These are phyloP conservation scores for Dioctria linearis DNA, from an alignment of 2,888 invertebrate species.

Conservation along the genomic window DNA sequence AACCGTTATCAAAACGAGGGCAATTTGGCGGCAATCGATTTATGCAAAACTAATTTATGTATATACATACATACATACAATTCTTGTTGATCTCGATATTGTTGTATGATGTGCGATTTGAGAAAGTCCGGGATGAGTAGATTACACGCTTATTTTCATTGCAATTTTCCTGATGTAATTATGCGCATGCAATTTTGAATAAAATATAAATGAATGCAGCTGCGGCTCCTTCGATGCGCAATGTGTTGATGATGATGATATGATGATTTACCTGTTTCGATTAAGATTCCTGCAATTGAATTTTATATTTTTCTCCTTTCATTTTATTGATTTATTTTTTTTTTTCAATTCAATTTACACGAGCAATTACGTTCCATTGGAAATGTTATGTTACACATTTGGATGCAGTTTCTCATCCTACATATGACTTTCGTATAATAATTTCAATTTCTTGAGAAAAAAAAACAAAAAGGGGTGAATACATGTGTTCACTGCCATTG, in stretches of 20 bases:
- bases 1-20: conserved; percentile 45
- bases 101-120: conserved; percentile 11
- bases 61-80: background rate
- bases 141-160: background rate
- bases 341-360: background rate
- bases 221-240: background rate
- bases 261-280: conserved; percentile 39
- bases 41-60: conserved; percentile 26
- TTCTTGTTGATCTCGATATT: conserved; percentile 7
- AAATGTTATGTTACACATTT: no score
- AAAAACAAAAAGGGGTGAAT: no score
- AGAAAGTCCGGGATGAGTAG: conserved; percentile 6
- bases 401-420: no score
- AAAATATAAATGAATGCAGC: conserved; percentile 13
- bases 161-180: conserved; percentile 40
- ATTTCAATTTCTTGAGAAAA: no score
- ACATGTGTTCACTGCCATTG: no score
- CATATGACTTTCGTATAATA: no score
- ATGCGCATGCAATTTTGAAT: conserved; percentile 31
- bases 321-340: conserved; percentile 22
- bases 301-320: conserved; percentile 13
- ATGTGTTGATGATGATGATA: background rate
- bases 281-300: conserved; percentile 22
- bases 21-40: conserved; percentile 48
- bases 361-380: background rate